Percentiles rank a stretch among this genome's conserved stretches.
Conservation (phyloP, 37 sponge, comb jelly and placozoan species). For the Beroe ovata region DNA sequence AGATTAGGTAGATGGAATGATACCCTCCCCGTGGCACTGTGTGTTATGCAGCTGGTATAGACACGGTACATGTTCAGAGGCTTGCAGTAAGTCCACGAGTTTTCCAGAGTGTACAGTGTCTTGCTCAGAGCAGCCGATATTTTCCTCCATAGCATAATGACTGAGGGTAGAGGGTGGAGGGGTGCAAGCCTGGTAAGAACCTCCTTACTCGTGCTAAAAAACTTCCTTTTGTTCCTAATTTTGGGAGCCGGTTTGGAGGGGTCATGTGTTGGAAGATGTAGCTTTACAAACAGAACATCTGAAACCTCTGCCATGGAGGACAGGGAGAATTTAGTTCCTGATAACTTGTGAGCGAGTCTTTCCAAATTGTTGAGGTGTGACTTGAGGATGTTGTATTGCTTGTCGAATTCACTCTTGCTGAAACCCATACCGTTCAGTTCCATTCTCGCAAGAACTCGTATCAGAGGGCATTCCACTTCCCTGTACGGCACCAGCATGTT, state of each 20-base stretch:
- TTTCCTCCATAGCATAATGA: slow-evolving; percentile 89
- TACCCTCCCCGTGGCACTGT: slow-evolving; percentile 93
- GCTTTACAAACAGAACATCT: slow-evolving; percentile 81
- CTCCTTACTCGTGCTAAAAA: slow-evolving; percentile 87
- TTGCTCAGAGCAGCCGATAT: slow-evolving; percentile 80
- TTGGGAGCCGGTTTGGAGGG: neutral
- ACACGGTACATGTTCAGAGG: slow-evolving; percentile 64
- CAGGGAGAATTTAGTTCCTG: slow-evolving; percentile 76
- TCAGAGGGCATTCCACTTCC: slow-evolving; percentile 82
- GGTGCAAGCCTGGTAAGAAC: slow-evolving; percentile 82
- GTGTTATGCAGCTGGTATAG: slow-evolving; percentile 68
- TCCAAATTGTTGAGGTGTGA: slow-evolving; percentile 73
- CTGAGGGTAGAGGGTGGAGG: slow-evolving; percentile 83
- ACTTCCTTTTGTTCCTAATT: slow-evolving; percentile 66
- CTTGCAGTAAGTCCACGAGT: slow-evolving; percentile 22
- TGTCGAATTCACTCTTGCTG: slow-evolving; percentile 71
- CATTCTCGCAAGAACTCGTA: slow-evolving; percentile 75
- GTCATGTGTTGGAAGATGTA: slow-evolving; percentile 73
- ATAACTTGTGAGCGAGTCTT: slow-evolving; percentile 73
- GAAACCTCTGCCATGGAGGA: slow-evolving; percentile 87
- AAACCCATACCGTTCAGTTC: slow-evolving; percentile 92
- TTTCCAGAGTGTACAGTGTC: slow-evolving; percentile 81
- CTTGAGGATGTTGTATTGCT: slow-evolving; percentile 71
- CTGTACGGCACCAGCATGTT: slow-evolving; percentile 73
- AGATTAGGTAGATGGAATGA: slow-evolving; percentile 81